Evolutionary conservation across 1,140 invertebrate species (phyloP).

Genomic region (Anoplophora glabripennis): DNA sequence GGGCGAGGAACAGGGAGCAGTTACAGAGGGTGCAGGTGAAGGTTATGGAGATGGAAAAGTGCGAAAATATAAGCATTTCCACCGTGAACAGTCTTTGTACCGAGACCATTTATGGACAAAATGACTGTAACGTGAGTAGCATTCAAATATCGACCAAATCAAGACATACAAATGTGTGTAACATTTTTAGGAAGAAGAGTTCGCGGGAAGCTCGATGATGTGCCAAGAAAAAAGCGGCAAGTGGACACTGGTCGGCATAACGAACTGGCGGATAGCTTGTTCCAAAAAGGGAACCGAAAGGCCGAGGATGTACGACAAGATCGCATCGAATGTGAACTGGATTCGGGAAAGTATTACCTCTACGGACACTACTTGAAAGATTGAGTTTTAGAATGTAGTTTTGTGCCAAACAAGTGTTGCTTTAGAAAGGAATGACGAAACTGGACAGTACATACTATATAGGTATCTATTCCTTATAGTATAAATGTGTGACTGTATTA

Average conservation of each 20-base stretch:
- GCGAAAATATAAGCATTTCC: slow-evolving; percentile 79
- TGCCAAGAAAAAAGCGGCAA: slow-evolving; percentile 63
- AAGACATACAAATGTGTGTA: neutral
- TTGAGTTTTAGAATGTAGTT: too few relatives aligned
- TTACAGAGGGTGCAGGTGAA: slow-evolving; percentile 74
- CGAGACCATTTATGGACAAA: slow-evolving; percentile 72
- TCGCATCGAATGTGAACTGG: slow-evolving; percentile 77
- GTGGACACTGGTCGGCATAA: slow-evolving; percentile 73
- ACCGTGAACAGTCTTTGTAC: slow-evolving; percentile 78
- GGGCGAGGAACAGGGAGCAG: slow-evolving; percentile 75
- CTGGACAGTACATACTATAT: too few relatives aligned
- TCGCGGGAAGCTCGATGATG: slow-evolving; percentile 79
- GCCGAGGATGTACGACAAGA: slow-evolving; percentile 77
- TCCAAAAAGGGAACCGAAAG: slow-evolving; percentile 66
- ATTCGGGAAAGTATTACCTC: slow-evolving; percentile 58
- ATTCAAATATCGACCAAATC: neutral
- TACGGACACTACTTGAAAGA: too few relatives aligned
- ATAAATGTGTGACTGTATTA: too few relatives aligned
- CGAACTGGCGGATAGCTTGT: slow-evolving; percentile 80
- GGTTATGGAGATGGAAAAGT: slow-evolving; percentile 71
- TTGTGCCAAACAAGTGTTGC: too few relatives aligned
- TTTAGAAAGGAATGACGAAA: too few relatives aligned
- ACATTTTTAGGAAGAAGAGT: slow-evolving; percentile 71
- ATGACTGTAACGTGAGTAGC: slow-evolving; percentile 74
- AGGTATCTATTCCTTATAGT: too few relatives aligned